Evolutionary conservation across 2,888 invertebrate species (phyloP), one percentile per base, ranked within the genome.

Genomic region (Argynnis bischoffii): DNA sequence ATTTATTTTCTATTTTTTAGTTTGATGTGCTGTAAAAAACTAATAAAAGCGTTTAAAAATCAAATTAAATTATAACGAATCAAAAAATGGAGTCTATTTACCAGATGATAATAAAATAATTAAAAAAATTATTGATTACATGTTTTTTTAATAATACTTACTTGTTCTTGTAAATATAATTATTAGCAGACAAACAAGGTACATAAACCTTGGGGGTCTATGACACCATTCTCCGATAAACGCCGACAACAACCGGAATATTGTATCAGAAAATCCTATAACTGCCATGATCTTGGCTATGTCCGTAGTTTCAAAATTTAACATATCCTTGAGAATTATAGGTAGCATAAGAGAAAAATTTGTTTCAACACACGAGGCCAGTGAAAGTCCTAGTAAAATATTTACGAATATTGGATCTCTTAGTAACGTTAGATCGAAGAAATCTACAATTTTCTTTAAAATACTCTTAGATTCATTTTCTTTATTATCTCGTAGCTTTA

Each of bases 271-370:
- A 69, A 90, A 84, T 31, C 94, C 95, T 57, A 95, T 86, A 0
- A 94, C 81, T 31, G 95, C 94, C 94, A 96, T 94, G 53, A 95
- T 83, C 26, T 87, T 90, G 0, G 95, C 95, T 63, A 95, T 95
- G 74, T 94, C 85, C 6, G 87, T 77, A 0, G 93, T 95, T 47
- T 89, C 85, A 75, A 95, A 93, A 26, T 92, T 79, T 79, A 94
- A 81, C 86, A 94, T 94, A 74, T 96, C 96, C 55, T 89, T 91
- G 18, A 96, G 83, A 68, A 96, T 95, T 59, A 96, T 94, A 2
- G 95, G 95, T 6, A 95, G 91, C 59, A 96, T 78, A 15, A 95
- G 79, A 0, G 95, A 94, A 79, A 96, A 96, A 77, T 95, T 96
- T 0, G 95, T 92, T 80, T 96, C 96, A 0, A 95, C 95, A 76